Base-by-base conservation (phyloP, 2,888 invertebrate species). In the Tetheella fluctuosa region DNA sequence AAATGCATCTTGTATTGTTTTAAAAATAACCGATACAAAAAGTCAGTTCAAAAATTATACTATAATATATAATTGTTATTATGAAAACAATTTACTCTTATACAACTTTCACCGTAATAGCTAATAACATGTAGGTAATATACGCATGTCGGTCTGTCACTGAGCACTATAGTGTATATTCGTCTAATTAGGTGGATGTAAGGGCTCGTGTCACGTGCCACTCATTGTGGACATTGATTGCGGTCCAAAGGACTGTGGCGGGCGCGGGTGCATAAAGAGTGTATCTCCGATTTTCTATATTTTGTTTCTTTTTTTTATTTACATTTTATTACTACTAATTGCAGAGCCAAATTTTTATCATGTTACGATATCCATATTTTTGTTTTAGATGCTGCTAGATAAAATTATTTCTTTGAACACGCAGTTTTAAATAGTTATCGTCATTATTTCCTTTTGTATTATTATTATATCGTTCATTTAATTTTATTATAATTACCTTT, bases 141-240 rank as follows among this genome's bases (percentile, higher is more conserved):
- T 37, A 17, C 37, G 13, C 34, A 13, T 58, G 65, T 68, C 54
- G 52, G 67, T 70, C 70, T 68, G 71, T 71, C 70, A 68, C 74
- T 67, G 60, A 23, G 42, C 61, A 23, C 37, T 57, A 57, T 57
- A 23, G 57, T n/a, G 64, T 64, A 62, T 67, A 65, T 61, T 63
- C 64, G 69, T 76, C 75, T 88, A 86, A 89, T 86, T 88, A 85
- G 80, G 80, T 68, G 79, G 78, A 71, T 77, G 76, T 80, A 82
- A 81, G 85, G 83, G 84, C 79, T 65, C 74, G 67, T 82, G 88
- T 85, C 89, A 85, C 82, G 77, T 85, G 89, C 81, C 91, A 89
- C 83, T 90, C 90, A 88, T 67, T 65, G 80, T 79, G 85, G 88
- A 90, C 90, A 83, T 89, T 91, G 90, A 91, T 89, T 85, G 88